Evolutionary conservation across 2,888 invertebrate genomes (phyloP).

Genomic region (Pristionchus exspectatus): DNA sequence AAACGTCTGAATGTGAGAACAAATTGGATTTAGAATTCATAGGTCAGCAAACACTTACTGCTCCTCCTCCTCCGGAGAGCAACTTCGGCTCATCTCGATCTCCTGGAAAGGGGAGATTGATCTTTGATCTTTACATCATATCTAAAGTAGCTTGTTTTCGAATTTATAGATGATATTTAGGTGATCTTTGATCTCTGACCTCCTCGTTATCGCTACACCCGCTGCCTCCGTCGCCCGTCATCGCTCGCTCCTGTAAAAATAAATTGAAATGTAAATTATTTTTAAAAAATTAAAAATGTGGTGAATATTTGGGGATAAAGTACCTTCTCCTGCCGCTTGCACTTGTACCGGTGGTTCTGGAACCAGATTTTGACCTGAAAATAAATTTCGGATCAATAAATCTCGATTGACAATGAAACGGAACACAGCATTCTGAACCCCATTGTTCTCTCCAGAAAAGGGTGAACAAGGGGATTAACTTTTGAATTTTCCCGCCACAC

Average conservation of each 20-base stretch:
- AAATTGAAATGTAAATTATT: background rate
- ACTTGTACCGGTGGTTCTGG: slow-evolving; percentile 72
- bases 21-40: background rate
- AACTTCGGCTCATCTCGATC: slow-evolving; percentile 4
- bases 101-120: background rate
- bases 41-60: background rate
- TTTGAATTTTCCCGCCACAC: no score
- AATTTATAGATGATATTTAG: background rate
- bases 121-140: background rate
- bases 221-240: slow-evolving; percentile 59
- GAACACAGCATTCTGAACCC: no score
- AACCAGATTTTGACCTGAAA: slow-evolving; percentile 71
- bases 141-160: no score
- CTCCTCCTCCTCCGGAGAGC: slow-evolving; percentile 14
- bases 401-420: background rate
- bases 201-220: slow-evolving; percentile 8
- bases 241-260: slow-evolving; percentile 61
- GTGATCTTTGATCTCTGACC: background rate
- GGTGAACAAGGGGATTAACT: no score
- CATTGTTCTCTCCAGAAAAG: no score
- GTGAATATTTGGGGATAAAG: no score
- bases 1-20: background rate
- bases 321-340: slow-evolving; percentile 67
- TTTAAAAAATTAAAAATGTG: no score
- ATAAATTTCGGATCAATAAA: background rate